phyloP scores from a whole-genome alignment of 2,113 vertebrate species.

The Xiphophorus hellerii region DNA sequence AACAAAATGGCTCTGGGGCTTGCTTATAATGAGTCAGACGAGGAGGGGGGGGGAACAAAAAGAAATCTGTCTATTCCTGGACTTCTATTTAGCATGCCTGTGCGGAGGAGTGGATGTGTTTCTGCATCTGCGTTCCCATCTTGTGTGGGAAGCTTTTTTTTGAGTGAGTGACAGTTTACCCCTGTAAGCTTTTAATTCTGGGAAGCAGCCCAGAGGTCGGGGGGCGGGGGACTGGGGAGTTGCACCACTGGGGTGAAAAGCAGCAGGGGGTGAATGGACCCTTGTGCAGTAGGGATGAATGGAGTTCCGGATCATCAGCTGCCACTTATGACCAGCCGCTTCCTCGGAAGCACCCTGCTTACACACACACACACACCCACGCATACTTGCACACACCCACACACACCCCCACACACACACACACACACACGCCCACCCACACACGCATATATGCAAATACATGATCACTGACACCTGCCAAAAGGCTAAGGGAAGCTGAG shows the following conservation, averaged over 20 bases:
- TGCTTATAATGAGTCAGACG: constrained; percentile 66
- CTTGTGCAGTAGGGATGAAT: constrained; percentile 76
- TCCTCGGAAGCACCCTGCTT: constrained; percentile 51
- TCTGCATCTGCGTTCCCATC: constrained; percentile 36
- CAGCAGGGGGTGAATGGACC: constrained; percentile 66
- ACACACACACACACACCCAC: constrained; percentile 40
- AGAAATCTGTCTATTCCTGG: constrained; percentile 45
- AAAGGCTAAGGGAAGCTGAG: constrained; percentile 18
- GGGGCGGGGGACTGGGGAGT: constrained; percentile 19
- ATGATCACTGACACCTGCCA: constrained; percentile 52
- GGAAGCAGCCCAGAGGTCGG: constrained; percentile 20
- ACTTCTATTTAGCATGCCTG: constrained; percentile 34
- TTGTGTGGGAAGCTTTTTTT: constrained; percentile 33
- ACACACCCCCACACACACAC: constrained; percentile 36
- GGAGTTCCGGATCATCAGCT: constrained; percentile 76
- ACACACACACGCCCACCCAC: constrained; percentile 36
- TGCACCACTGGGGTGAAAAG: constrained; percentile 61
- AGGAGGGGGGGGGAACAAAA: not conserved
- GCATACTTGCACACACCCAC: constrained; percentile 32
- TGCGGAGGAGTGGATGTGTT: constrained; percentile 33
- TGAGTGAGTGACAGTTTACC: constrained; percentile 62
- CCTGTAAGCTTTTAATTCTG: constrained; percentile 46
- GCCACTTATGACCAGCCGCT: constrained; percentile 67
- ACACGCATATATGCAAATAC: not conserved
- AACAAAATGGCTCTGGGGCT: constrained; percentile 31